phyloP scores from a whole-genome alignment of 2,797 vertebrate species.

The Onychomys leucogaster region DNA sequence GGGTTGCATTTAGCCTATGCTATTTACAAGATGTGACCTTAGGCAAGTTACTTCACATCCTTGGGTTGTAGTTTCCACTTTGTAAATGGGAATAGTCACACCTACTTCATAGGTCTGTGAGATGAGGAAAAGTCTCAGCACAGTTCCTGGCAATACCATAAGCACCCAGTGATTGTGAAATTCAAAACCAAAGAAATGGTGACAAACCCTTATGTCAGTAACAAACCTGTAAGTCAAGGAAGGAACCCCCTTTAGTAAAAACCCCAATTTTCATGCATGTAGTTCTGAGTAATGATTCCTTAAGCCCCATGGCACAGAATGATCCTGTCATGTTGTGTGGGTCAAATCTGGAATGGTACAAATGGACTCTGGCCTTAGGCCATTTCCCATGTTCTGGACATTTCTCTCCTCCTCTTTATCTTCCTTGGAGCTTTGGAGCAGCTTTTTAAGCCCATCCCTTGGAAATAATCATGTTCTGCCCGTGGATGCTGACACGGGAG shows the following conservation, averaged over 20 bases:
- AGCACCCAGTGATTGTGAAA: conserved; percentile 26
- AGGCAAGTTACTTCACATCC: conserved; percentile 36
- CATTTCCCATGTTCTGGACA: background rate
- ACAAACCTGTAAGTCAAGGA: conserved; percentile 40
- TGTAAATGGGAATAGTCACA: conserved; percentile 26
- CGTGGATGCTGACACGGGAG: conserved; percentile 10
- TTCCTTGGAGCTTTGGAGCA: conserved; percentile 8
- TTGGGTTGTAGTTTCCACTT: background rate
- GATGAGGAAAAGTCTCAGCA: conserved; percentile 25
- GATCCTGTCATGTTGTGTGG: conserved; percentile 31
- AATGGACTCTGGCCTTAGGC: background rate
- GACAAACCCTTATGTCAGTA: conserved; percentile 1
- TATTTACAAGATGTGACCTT: conserved; percentile 38
- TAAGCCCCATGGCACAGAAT: conserved; percentile 43
- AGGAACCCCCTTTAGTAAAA: background rate
- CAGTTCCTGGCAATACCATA: background rate
- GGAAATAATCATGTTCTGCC: conserved; percentile 52
- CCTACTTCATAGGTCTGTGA: background rate
- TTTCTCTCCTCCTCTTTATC: conserved; percentile 21
- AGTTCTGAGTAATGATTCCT: conserved; percentile 16
- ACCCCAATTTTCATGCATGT: conserved; percentile 16
- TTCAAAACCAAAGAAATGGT: background rate
- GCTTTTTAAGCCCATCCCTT: conserved; percentile 8
- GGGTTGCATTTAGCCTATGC: background rate
- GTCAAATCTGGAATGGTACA: conserved; percentile 30